Conservation (phyloP, 2,113 vertebrate species). For the Illadopsis cleaveri region DNA sequence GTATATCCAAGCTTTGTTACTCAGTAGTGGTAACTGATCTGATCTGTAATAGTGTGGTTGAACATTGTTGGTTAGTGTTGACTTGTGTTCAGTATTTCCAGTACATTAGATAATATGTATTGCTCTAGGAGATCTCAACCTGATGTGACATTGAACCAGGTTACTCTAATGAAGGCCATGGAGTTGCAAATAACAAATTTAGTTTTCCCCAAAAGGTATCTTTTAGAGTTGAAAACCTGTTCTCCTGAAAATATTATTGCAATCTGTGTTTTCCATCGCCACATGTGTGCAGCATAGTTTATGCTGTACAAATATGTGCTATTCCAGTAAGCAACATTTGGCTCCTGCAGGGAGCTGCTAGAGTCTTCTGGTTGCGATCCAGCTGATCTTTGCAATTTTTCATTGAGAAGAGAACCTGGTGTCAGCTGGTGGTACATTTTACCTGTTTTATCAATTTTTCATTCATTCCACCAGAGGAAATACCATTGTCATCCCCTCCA, state of each 20-base stretch:
- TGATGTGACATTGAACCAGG: background rate
- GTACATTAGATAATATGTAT: background rate
- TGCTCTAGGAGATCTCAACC: background rate
- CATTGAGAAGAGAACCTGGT: background rate
- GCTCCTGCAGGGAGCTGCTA: background rate
- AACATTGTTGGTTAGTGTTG: background rate
- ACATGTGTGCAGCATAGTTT: background rate
- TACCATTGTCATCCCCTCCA: background rate
- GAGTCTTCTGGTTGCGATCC: background rate
- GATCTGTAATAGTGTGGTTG: background rate
- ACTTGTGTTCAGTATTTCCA: background rate
- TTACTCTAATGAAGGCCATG: background rate
- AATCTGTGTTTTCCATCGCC: background rate
- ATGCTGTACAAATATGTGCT: background rate
- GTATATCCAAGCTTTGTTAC: background rate
- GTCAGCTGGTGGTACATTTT: background rate
- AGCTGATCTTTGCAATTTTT: background rate
- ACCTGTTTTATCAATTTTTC: background rate
- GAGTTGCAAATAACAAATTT: background rate
- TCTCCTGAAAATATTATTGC: background rate
- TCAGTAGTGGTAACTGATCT: background rate
- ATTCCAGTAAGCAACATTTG: background rate
- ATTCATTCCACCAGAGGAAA: background rate
- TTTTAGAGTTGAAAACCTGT: background rate
- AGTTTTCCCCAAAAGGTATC: background rate